Evolutionary conservation across 2,113 vertebrate species (phyloP).

Genomic region (Drymodes brunneopygia): DNA sequence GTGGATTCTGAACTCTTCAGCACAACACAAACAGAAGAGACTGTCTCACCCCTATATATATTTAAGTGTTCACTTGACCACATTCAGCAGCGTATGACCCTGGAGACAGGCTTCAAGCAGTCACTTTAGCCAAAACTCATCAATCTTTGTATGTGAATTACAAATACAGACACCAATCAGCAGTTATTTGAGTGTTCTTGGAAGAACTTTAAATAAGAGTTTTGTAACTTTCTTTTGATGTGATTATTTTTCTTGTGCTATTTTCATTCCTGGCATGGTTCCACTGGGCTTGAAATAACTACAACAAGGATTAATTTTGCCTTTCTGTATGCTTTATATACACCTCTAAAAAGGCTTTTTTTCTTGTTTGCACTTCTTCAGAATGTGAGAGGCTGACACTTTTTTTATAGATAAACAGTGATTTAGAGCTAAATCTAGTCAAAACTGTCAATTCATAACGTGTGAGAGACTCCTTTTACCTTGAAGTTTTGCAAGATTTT

Average conservation of each 20-base stretch:
- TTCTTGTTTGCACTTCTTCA: background rate
- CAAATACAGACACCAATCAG: background rate
- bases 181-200: background rate
- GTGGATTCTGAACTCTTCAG: background rate
- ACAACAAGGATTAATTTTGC: background rate
- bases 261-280: background rate
- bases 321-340: background rate
- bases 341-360: background rate
- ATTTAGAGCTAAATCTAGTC: background rate
- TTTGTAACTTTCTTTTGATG: background rate
- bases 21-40: background rate
- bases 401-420: background rate
- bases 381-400: background rate
- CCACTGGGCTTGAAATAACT: background rate
- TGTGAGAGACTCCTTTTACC: background rate
- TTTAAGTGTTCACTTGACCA: constrained; percentile 30
- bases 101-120: background rate
- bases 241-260: background rate
- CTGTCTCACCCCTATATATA: background rate
- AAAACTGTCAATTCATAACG: background rate
- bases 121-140: constrained; percentile 4
- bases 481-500: background rate
- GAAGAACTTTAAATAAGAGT: background rate
- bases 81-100: background rate
- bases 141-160: background rate